These are phyloP conservation scores for Capitella teleta DNA, from an alignment of 1,140 invertebrate genomes.

Conservation along the genomic window DNA sequence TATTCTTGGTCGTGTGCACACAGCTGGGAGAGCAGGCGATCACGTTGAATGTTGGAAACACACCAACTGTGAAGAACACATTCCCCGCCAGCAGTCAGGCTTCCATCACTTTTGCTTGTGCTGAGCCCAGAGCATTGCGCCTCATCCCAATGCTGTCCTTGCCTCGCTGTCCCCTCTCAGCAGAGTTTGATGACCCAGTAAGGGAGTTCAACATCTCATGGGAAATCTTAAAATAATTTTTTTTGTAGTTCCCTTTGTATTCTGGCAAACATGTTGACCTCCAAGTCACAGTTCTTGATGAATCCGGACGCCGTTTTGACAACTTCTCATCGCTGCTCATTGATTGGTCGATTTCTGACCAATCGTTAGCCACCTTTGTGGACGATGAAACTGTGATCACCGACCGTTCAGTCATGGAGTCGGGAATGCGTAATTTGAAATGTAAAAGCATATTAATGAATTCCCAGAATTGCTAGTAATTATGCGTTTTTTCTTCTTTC, in stretches of 20 bases:
- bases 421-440: no score
- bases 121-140: not conserved
- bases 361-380: not conserved
- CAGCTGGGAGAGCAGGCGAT: not conserved
- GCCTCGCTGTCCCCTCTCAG: constrained; percentile 5
- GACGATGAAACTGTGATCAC: no score
- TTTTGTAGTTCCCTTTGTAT: not conserved
- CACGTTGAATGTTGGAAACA: constrained; percentile 1
- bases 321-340: constrained; percentile 8
- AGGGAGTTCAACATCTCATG: not conserved
- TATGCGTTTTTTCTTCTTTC: no score
- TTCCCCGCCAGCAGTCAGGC: not conserved
- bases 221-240: not conserved
- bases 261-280: not conserved
- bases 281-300: not conserved
- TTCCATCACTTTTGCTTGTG: constrained; percentile 1
- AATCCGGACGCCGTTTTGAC: constrained; percentile 1
- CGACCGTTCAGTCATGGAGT: no score
- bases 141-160: constrained; percentile 5
- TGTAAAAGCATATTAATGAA: no score
- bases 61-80: constrained; percentile 3
- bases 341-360: constrained; percentile 3
- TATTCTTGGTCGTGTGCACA: not conserved
- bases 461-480: no score
- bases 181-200: constrained; percentile 10